Evolutionary conservation across 2,113 vertebrate genomes (phyloP), one percentile per base, ranked within the genome.

Genomic region (Anguilla rostrata): DNA sequence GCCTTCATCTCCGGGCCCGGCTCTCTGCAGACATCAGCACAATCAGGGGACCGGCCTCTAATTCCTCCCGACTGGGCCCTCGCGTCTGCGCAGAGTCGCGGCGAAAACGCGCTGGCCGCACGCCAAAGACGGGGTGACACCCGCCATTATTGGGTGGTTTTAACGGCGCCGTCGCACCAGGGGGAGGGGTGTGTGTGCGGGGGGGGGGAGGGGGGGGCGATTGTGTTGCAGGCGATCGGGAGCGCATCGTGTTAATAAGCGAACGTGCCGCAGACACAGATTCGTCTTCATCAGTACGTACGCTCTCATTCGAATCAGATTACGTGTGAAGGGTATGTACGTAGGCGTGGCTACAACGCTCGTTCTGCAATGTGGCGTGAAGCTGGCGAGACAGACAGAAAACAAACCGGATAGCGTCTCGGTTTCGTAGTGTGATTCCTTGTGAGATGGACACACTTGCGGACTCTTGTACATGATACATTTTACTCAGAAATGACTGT

Each of bases 11-110:
- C 91, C 83, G 81, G 83, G 90, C 92, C 66, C 56, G 91, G 90
- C 90, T 86, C 91, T 91, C 90, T 91, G 93, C 93, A 91, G 91
- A 93, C 92, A 90, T 94, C 94, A 95, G 95, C 95, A 94, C 93
- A 94, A 95, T 95, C 93, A 92, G 3, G 87, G 90, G 71, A 91
- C 83, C 90, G 88, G 83, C 92, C 91, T 90, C 93, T 94, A 93
- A 95, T 94, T 92, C 92, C 88, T 91, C 91, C 90, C 85, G 90
- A 93, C 93, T 92, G 94, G 90, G 91, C 92, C 92, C 93, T 89
- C 90, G 91, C 89, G 91, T 92, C 90, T 92, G 90, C 91, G 49
- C 46, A 94, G 92, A 90, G 87, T 87, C 85, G 39, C 89, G 60
- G 88, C 89, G 87, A 81, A 87, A 88, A 89, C 49, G 39, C 87